A percentile compares a stretch with the other conserved stretches of the same genome.
Conservation (phyloP, 2,797 vertebrate species). For the Lophotriccus pileatus region DNA sequence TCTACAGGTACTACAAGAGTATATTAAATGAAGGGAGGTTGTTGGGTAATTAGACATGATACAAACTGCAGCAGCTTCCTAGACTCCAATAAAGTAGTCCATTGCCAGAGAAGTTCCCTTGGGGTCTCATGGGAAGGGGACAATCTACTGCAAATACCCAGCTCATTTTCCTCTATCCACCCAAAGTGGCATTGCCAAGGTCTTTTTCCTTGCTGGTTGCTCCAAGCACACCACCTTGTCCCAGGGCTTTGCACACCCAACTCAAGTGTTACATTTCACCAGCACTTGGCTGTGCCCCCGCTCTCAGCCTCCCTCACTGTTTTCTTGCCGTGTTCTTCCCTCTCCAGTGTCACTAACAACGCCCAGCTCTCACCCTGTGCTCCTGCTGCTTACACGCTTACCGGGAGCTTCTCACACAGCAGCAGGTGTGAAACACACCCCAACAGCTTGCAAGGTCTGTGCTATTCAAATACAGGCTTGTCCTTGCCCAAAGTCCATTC, state of each 20-base stretch:
- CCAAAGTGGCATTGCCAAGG: background rate
- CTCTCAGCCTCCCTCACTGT: background rate
- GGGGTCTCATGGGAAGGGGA: background rate
- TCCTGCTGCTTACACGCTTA: background rate
- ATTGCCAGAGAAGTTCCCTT: background rate
- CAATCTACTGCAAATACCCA: background rate
- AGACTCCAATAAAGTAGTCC: background rate
- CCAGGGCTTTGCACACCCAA: background rate
- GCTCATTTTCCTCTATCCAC: background rate
- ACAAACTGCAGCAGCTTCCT: background rate
- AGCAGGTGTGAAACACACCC: background rate
- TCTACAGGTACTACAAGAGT: background rate
- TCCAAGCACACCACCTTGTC: background rate
- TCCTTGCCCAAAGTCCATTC: background rate
- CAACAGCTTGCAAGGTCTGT: background rate
- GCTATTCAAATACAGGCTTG: background rate
- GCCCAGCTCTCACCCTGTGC: background rate
- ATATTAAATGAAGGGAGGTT: background rate
- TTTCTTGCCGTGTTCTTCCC: background rate
- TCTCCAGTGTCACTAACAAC: background rate
- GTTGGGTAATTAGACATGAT: background rate
- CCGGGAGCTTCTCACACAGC: background rate
- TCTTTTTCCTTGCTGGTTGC: background rate
- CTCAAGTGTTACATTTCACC: background rate
- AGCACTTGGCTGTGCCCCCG: background rate